Percentiles rank a stretch among this genome's conserved stretches.
Conservation (phyloP, 2,888 invertebrate species). For the Caenorhabditis sp. region DNA sequence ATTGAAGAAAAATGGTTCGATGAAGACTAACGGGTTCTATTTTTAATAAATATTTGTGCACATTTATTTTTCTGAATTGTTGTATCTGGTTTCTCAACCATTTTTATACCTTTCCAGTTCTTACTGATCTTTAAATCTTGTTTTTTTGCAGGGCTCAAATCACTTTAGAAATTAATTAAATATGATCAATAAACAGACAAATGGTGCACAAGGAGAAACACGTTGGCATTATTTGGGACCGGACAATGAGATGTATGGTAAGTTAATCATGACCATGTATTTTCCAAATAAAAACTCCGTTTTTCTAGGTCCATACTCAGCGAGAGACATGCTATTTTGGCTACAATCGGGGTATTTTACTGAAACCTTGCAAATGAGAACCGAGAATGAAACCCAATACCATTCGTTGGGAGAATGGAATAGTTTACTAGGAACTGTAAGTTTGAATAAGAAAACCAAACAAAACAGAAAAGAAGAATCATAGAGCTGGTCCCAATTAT, state of each 20-base stretch:
- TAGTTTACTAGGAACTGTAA: conserved; percentile 24
- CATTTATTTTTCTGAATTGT: not conserved
- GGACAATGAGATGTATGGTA: conserved; percentile 44
- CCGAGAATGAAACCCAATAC: conserved; percentile 78
- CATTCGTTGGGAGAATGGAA: conserved; percentile 48
- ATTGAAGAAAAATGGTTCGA: conserved; percentile 67
- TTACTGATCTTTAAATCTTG: conserved; percentile 4
- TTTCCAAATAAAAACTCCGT: not conserved
- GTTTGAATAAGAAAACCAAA: too few relatives aligned
- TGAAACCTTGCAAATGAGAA: conserved; percentile 82
- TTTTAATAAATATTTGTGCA: not conserved
- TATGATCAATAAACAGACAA: conserved; percentile 12
- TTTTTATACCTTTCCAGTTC: not conserved
- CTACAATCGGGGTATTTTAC: conserved; percentile 85
- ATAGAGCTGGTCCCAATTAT: too few relatives aligned
- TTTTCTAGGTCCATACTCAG: conserved; percentile 81
- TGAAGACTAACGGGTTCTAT: conserved; percentile 34
- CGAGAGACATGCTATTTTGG: conserved; percentile 89
- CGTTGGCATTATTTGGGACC: conserved; percentile 51
- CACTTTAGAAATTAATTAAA: not conserved
- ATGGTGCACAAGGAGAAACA: conserved; percentile 19
- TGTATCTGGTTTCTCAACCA: not conserved
- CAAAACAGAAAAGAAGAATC: too few relatives aligned
- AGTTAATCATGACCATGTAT: not conserved
- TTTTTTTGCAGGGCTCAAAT: conserved; percentile 3